These are phyloP conservation scores for Ceratitis capitata DNA, from an alignment of 1,140 invertebrate genomes.

Conservation along the genomic window DNA sequence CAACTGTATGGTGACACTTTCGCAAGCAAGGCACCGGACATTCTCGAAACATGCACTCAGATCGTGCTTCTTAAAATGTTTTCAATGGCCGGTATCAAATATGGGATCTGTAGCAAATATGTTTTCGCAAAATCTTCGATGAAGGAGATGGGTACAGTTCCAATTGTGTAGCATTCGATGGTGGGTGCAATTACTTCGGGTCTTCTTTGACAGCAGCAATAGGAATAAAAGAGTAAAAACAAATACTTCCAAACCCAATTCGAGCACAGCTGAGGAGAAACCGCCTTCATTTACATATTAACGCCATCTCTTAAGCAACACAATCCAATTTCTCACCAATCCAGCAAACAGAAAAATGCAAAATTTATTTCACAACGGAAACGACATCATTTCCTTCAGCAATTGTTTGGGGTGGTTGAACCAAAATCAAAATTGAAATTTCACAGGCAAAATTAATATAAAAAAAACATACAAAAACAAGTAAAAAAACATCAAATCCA, in stretches of 20 bases:
- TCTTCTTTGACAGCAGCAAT: no score
- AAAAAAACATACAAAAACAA: background rate
- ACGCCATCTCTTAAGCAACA: background rate
- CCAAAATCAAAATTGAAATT: background rate
- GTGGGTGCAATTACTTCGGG: no score
- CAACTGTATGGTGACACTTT: no score
- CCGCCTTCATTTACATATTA: background rate
- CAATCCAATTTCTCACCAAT: background rate
- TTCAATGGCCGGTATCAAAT: no score
- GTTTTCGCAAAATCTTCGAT: no score
- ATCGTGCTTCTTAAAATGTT: no score
- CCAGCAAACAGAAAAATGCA: background rate
- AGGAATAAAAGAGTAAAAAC: no score
- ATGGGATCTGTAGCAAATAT: no score
- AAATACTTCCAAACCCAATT: background rate
- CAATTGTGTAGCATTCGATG: no score
- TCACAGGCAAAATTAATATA: background rate
- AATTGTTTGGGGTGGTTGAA: background rate
- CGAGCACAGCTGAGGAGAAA: background rate
- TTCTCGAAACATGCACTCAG: no score
- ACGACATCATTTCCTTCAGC: slow-evolving; percentile 15
- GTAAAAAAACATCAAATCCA: background rate
- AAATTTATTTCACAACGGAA: slow-evolving; percentile 29
- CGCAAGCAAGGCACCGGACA: no score
- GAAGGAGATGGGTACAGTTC: no score